Conservation (phyloP, 2,797 vertebrate species). For the Myotis findleyi region DNA sequence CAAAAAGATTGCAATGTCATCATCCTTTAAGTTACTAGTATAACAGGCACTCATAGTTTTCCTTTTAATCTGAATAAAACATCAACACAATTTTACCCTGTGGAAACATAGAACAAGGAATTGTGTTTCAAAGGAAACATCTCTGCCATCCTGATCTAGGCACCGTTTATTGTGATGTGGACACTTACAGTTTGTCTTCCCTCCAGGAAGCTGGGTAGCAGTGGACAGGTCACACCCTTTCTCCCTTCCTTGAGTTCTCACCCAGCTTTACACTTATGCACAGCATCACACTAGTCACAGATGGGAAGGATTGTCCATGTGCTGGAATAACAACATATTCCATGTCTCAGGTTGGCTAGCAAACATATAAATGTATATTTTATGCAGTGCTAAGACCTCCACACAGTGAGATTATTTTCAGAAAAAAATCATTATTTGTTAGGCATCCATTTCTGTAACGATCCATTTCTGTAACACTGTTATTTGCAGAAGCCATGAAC, state of each 20-base stretch:
- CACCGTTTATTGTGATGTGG: not conserved
- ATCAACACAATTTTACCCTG: not conserved
- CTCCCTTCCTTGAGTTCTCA: not conserved
- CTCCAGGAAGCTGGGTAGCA: not conserved
- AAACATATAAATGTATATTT: not conserved
- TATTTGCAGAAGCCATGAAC: not conserved
- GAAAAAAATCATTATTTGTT: not conserved
- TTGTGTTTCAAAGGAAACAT: slow-evolving; percentile 35
- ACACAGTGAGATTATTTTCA: not conserved
- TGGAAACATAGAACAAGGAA: slow-evolving; percentile 22
- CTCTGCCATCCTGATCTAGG: slow-evolving; percentile 15
- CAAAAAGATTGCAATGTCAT: not conserved
- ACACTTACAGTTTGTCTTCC: slow-evolving; percentile 47
- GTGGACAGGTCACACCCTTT: not conserved
- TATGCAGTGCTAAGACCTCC: not conserved
- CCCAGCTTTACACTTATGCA: not conserved
- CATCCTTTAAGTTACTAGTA: not conserved
- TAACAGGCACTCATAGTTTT: not conserved
- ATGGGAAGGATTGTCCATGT: not conserved
- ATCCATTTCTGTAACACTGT: not conserved
- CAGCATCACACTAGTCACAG: not conserved
- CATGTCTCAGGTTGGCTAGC: not conserved
- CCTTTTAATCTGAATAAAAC: slow-evolving; percentile 47
- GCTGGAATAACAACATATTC: not conserved
- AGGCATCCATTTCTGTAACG: not conserved